Percentiles rank a stretch among this genome's conserved stretches.
Evolutionary conservation across 2,888 invertebrate species (phyloP).

Genomic region (Sycophila texana): DNA sequence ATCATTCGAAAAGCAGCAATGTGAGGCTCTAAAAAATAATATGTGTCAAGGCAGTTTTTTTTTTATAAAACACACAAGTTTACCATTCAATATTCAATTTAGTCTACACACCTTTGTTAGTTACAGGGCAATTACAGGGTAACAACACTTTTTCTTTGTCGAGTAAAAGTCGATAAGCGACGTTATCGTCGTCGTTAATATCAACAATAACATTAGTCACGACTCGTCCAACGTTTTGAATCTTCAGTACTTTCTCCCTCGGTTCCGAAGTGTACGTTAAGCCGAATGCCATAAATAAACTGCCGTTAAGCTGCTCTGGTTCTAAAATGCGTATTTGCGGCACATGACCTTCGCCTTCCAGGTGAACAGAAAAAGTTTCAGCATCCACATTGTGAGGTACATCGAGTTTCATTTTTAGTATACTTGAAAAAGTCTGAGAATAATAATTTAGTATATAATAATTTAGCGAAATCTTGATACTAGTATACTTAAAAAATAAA

Average conservation of each 20-base stretch:
- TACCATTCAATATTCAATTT: too few species aligned
- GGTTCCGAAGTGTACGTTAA: slow-evolving; percentile 68
- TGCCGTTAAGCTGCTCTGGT: slow-evolving; percentile 65
- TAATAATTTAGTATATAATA: neutral
- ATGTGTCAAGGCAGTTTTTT: neutral
- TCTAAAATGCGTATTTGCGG: slow-evolving; percentile 74
- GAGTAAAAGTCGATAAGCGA: slow-evolving; percentile 48
- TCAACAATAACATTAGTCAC: slow-evolving; percentile 73
- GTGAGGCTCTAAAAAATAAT: neutral
- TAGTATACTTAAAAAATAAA: slow-evolving; percentile 35
- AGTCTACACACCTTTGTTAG: slow-evolving; percentile 16
- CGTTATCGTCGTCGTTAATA: slow-evolving; percentile 65
- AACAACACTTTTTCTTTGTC: neutral
- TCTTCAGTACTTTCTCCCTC: slow-evolving; percentile 62
- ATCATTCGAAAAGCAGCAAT: neutral
- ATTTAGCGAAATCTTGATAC: neutral
- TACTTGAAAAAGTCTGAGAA: slow-evolving; percentile 65
- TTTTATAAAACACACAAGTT: too few species aligned
- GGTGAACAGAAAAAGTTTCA: slow-evolving; percentile 64
- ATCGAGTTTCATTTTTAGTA: slow-evolving; percentile 64
- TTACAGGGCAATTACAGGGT: neutral
- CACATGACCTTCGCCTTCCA: slow-evolving; percentile 75
- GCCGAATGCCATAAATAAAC: slow-evolving; percentile 68
- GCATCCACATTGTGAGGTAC: slow-evolving; percentile 60
- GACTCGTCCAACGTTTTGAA: slow-evolving; percentile 74